Conservation (phyloP, 1,140 invertebrate species). For the Zaprionus lachaisei region DNA sequence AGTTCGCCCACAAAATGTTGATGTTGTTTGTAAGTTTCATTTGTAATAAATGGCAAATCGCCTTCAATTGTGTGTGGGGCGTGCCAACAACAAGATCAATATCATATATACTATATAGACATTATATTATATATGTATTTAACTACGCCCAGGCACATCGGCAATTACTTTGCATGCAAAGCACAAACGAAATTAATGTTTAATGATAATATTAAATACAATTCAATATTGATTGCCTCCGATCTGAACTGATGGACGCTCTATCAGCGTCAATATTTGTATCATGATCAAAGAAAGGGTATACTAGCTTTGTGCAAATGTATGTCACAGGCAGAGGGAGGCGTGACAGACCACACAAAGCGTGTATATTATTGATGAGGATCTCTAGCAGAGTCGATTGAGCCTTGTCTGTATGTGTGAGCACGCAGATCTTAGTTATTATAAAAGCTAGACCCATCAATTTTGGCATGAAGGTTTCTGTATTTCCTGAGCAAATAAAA, state of each 20-base stretch:
- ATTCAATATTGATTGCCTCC: not conserved
- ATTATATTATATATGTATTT: not conserved
- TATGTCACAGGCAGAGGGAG: too few species aligned
- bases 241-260: not conserved
- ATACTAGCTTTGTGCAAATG: too few species aligned
- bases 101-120: constrained; percentile 32
- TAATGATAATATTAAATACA: constrained; percentile 15
- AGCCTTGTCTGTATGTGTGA: too few species aligned
- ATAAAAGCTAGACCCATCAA: too few species aligned
- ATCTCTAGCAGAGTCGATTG: too few species aligned
- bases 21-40: constrained; percentile 49
- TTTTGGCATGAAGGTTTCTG: too few species aligned
- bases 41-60: constrained; percentile 64
- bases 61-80: constrained; percentile 54
- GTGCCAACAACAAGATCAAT: constrained; percentile 48
- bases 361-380: too few species aligned
- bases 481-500: too few species aligned
- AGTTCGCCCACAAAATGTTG: constrained; percentile 59
- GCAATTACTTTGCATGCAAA: constrained; percentile 14
- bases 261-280: not conserved
- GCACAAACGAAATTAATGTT: constrained; percentile 6
- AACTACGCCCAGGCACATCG: not conserved
- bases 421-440: too few species aligned
- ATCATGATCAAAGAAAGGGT: too few species aligned
- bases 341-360: too few species aligned